Conservation (phyloP, 2,113 vertebrate genomes). For the Acanthisitta chloris region DNA sequence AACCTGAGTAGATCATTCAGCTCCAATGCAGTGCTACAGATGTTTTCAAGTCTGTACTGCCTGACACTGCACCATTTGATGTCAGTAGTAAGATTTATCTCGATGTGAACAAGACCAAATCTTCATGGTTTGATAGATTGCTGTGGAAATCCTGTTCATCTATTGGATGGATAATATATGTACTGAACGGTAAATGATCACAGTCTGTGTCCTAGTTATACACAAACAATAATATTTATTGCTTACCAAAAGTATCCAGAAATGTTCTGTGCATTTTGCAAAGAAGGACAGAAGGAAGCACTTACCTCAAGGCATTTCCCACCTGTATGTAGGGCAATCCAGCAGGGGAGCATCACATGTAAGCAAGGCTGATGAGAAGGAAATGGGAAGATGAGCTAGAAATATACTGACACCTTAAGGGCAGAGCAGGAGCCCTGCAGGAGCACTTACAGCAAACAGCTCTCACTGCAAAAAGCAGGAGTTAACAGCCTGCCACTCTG, state of each 20-base stretch:
- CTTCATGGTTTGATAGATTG: background rate
- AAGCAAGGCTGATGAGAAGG: background rate
- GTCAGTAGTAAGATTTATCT: background rate
- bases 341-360: background rate
- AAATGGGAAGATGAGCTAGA: background rate
- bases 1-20: background rate
- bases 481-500: background rate
- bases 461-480: background rate
- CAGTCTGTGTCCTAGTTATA: background rate
- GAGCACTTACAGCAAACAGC: background rate
- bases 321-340: background rate
- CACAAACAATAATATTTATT: background rate
- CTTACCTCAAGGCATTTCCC: background rate
- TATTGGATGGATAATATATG: background rate
- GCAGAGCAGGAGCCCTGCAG: background rate
- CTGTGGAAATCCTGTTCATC: background rate
- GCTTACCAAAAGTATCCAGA: background rate
- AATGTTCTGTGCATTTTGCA: background rate
- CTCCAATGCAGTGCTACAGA: background rate
- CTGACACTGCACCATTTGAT: background rate
- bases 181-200: background rate
- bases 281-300: background rate
- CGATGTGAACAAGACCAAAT: background rate
- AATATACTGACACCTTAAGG: background rate
- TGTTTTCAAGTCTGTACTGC: background rate